phyloP scores from a whole-genome alignment of 2,888 invertebrate genomes.

The Drosophila niveifrons region DNA sequence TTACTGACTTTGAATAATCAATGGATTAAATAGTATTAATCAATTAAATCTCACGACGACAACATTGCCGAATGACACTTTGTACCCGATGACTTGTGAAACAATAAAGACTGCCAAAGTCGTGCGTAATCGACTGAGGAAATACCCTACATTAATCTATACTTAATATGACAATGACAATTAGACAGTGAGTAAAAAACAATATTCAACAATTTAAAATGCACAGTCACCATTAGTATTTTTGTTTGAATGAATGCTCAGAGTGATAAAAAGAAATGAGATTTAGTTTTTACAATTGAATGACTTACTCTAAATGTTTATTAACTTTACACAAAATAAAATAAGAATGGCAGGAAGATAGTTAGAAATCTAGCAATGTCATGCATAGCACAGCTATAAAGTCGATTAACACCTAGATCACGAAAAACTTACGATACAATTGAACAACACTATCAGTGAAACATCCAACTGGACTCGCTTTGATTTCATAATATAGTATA shows the following conservation, averaged over 20 bases:
- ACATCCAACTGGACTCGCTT: not conserved
- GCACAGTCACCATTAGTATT: conserved; percentile 3
- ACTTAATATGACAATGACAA: too few relatives aligned
- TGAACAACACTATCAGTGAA: not conserved
- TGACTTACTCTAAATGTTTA: not conserved
- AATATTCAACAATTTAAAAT: not conserved
- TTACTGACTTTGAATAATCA: not conserved
- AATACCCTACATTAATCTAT: not conserved
- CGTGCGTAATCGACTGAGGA: conserved; percentile 1
- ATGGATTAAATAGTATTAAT: not conserved
- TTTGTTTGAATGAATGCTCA: too few relatives aligned
- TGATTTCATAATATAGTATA: not conserved
- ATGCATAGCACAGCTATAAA: not conserved
- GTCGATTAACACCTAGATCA: not conserved
- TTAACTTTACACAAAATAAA: not conserved
- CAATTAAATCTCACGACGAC: not conserved
- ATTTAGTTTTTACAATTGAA: not conserved
- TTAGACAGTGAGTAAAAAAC: too few relatives aligned
- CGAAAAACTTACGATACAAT: not conserved
- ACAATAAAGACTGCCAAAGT: not conserved
- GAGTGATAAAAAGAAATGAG: not conserved
- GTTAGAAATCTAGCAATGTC: not conserved
- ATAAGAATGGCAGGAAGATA: not conserved
- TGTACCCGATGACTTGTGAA: not conserved
- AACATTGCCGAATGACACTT: not conserved